Conservation (phyloP, 2,888 invertebrate genomes). For the Ennomos quercinarius region DNA sequence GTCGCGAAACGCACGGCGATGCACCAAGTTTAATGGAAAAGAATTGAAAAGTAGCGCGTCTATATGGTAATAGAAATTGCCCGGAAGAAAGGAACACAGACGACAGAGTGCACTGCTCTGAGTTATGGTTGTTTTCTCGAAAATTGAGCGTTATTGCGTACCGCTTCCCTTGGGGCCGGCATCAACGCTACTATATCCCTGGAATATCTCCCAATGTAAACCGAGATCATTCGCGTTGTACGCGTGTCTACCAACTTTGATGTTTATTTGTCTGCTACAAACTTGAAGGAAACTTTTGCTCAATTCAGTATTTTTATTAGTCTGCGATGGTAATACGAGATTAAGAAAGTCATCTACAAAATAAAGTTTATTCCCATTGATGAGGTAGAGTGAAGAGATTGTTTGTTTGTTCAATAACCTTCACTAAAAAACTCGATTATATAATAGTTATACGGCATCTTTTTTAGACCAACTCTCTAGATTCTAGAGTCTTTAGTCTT, state of each 20-base stretch:
- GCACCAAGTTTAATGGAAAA: constrained; percentile 85
- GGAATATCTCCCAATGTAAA: constrained; percentile 67
- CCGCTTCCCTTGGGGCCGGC: constrained; percentile 54
- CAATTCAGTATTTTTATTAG: constrained; percentile 41
- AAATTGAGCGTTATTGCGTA: constrained; percentile 82
- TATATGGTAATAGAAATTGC: constrained; percentile 86
- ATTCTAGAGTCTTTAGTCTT: too few species aligned
- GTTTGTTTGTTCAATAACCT: constrained; percentile 3
- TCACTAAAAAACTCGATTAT: background rate
- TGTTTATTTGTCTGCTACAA: constrained; percentile 48
- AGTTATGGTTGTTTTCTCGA: constrained; percentile 83
- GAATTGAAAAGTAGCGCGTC: constrained; percentile 85
- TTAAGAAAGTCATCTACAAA: constrained; percentile 34
- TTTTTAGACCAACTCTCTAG: too few species aligned
- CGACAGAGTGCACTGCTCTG: constrained; percentile 80
- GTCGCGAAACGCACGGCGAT: constrained; percentile 77
- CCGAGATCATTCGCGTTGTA: constrained; percentile 64
- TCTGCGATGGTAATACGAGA: constrained; percentile 41
- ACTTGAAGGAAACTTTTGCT: constrained; percentile 33
- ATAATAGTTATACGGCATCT: too few species aligned
- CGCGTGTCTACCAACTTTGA: constrained; percentile 52
- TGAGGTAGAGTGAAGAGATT: constrained; percentile 13
- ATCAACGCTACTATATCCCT: constrained; percentile 46
- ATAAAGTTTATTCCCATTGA: constrained; percentile 29
- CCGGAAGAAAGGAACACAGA: constrained; percentile 83